A percentile compares a stretch with the other conserved stretches of the same genome.
phyloP scores from a whole-genome alignment of 2,888 invertebrate species.

The Anarsia innoxiella region DNA sequence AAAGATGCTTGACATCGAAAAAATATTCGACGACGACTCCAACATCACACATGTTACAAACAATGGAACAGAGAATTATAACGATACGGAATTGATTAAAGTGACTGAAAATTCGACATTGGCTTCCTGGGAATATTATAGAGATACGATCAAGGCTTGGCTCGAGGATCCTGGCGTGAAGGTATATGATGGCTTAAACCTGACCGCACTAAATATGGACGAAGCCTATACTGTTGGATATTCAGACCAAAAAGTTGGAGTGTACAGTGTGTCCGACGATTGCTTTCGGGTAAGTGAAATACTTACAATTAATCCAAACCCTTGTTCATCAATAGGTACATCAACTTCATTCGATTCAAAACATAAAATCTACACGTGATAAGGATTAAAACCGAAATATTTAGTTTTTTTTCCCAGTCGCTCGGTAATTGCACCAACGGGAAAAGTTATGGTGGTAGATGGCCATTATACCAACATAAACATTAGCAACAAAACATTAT shows the following conservation, averaged over 20 bases:
- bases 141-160: slow-evolving; percentile 68
- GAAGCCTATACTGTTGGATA: slow-evolving; percentile 77
- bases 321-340: too few relatives aligned
- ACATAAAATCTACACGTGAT: background rate
- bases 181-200: slow-evolving; percentile 69
- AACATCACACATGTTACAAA: background rate
- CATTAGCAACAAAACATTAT: too few relatives aligned
- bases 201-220: slow-evolving; percentile 77
- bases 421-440: background rate
- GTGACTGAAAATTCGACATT: too few relatives aligned
- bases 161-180: slow-evolving; percentile 73
- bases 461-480: too few relatives aligned
- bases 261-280: slow-evolving; percentile 81
- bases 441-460: background rate
- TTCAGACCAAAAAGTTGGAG: slow-evolving; percentile 55
- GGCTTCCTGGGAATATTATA: slow-evolving; percentile 66
- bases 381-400: background rate
- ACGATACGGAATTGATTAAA: too few relatives aligned
- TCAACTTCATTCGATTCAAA: too few relatives aligned
- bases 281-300: slow-evolving; percentile 78
- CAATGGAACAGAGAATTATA: slow-evolving; percentile 23
- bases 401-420: background rate
- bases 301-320: too few relatives aligned
- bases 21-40: background rate
- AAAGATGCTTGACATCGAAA: background rate